phyloP scores from a whole-genome alignment of 2,888 invertebrate species.

The Eristalinus aeneus region DNA sequence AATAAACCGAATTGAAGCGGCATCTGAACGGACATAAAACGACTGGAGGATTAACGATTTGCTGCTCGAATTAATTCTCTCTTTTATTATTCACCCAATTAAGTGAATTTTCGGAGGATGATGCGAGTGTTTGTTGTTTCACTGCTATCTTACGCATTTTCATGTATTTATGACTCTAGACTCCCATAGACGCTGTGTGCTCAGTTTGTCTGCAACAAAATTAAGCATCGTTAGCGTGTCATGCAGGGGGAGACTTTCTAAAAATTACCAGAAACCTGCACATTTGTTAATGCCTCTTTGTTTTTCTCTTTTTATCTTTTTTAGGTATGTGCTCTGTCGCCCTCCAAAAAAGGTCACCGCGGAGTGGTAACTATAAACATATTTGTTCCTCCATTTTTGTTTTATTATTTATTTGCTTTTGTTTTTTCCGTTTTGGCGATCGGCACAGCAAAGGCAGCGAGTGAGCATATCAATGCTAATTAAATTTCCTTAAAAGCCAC shows the following conservation, averaged over 20 bases:
- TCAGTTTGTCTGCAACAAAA: background rate
- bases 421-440: background rate
- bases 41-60: background rate
- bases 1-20: background rate
- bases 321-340: slow-evolving; percentile 43
- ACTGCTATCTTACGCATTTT: background rate
- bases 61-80: background rate
- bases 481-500: slow-evolving; percentile 26
- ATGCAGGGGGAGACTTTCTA: background rate
- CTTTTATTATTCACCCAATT: background rate
- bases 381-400: background rate
- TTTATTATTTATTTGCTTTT: background rate
- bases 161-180: background rate
- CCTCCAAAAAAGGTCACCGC: slow-evolving; percentile 21
- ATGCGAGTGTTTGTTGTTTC: background rate
- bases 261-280: background rate
- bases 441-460: slow-evolving; percentile 2
- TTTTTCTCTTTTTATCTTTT: slow-evolving; percentile 16
- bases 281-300: background rate
- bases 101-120: background rate
- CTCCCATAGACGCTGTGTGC: background rate
- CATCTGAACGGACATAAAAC: background rate
- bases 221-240: background rate
- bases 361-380: slow-evolving; percentile 21
- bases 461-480: slow-evolving; percentile 22